These are phyloP conservation scores for Phaethon lepturus DNA, from an alignment of 2,113 vertebrate genomes.

Conservation along the genomic window DNA sequence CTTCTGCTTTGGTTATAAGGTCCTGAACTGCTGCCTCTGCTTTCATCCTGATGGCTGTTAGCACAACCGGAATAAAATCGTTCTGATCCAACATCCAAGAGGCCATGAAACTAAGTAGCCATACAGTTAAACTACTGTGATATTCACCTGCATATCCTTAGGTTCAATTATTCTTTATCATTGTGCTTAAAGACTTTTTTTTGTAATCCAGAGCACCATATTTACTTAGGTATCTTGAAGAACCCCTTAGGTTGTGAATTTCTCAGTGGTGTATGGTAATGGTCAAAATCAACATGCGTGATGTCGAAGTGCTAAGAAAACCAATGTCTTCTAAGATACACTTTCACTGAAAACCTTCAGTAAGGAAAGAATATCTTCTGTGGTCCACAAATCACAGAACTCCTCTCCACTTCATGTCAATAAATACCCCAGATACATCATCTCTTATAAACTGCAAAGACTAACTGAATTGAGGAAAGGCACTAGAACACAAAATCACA, in stretches of 20 bases:
- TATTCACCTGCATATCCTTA: background rate
- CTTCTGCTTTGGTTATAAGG: background rate
- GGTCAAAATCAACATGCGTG: background rate
- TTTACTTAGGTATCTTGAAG: background rate
- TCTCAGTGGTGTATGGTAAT: background rate
- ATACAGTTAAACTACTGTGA: background rate
- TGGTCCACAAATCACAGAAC: background rate
- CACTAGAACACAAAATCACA: background rate
- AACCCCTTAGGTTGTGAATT: background rate
- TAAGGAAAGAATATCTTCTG: background rate
- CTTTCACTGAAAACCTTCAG: background rate
- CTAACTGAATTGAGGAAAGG: background rate
- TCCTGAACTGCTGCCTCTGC: background rate
- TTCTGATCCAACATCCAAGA: background rate
- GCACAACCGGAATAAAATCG: background rate
- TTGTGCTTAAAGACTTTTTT: background rate
- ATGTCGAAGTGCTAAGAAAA: background rate
- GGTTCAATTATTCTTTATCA: background rate
- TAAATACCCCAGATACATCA: background rate
- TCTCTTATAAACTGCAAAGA: background rate
- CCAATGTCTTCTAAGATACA: background rate
- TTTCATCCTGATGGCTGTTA: background rate
- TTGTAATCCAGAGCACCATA: fast-evolving
- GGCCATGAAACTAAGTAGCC: background rate
- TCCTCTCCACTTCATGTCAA: background rate